These are phyloP conservation scores for Parnassius apollo DNA, from an alignment of 2,888 invertebrate species.

Conservation along the genomic window DNA sequence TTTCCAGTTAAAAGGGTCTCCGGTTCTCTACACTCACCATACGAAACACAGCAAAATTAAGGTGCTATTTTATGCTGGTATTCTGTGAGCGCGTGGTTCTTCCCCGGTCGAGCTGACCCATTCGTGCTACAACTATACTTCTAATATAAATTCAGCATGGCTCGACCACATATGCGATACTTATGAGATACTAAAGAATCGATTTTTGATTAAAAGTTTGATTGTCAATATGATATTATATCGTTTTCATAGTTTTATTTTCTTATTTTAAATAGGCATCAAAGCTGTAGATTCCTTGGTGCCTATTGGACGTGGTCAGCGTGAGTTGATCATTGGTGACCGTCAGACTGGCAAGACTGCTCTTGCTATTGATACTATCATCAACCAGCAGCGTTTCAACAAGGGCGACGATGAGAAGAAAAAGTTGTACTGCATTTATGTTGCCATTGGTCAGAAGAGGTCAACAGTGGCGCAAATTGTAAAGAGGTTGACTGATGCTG, in stretches of 20 bases:
- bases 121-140: too few relatives aligned
- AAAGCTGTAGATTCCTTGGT: constrained; percentile 99
- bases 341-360: constrained; percentile 99
- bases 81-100: too few relatives aligned
- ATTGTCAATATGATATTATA: too few relatives aligned
- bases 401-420: constrained; percentile 97
- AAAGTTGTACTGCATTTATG: constrained; percentile 99
- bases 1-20: too few relatives aligned
- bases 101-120: too few relatives aligned
- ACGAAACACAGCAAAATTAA: too few relatives aligned
- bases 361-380: constrained; percentile 99
- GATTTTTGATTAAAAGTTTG: too few relatives aligned
- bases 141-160: too few relatives aligned
- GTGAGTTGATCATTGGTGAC: constrained; percentile 99
- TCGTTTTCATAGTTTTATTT: background rate
- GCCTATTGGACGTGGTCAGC: constrained; percentile 99
- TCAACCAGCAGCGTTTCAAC: constrained; percentile 99
- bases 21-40: too few relatives aligned
- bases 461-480: constrained; percentile 99
- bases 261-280: constrained; percentile 78
- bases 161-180: too few relatives aligned
- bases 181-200: too few relatives aligned
- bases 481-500: constrained; percentile 92
- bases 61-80: too few relatives aligned
- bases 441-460: constrained; percentile 99